Percentiles rank a stretch among this genome's conserved stretches.
These are phyloP conservation scores for Aporrectodea caliginosa DNA, from an alignment of 1,140 invertebrate genomes.

Conservation along the genomic window DNA sequence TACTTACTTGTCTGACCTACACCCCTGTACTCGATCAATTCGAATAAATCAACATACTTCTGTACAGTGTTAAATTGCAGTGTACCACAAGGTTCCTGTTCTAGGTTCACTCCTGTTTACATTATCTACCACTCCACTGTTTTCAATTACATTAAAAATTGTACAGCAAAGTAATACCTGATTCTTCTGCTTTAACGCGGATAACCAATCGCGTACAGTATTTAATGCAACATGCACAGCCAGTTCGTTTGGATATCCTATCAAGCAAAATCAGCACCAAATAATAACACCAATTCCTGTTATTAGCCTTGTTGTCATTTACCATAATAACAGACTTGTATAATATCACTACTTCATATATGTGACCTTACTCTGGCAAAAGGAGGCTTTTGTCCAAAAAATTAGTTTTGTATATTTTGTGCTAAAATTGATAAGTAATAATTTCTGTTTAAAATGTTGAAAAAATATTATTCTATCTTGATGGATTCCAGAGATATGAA, in stretches of 20 bases:
- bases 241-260: neutral
- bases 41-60: neutral
- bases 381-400: no score
- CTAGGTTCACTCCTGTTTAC: no score
- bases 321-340: neutral
- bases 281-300: neutral
- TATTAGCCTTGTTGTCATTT: neutral
- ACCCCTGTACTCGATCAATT: no score
- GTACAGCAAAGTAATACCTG: no score
- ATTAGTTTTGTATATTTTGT: neutral
- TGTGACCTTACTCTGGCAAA: no score
- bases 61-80: neutral
- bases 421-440: neutral
- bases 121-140: neutral
- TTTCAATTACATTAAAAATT: no score
- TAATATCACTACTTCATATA: neutral
- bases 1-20: no score
- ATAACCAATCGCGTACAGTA: neutral
- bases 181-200: neutral
- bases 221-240: neutral
- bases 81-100: neutral
- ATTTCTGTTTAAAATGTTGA: neutral
- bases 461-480: no score
- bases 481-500: no score
- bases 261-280: neutral